phyloP scores from a whole-genome alignment of 2,797 vertebrate genomes.

The Taenioides sp. region DNA sequence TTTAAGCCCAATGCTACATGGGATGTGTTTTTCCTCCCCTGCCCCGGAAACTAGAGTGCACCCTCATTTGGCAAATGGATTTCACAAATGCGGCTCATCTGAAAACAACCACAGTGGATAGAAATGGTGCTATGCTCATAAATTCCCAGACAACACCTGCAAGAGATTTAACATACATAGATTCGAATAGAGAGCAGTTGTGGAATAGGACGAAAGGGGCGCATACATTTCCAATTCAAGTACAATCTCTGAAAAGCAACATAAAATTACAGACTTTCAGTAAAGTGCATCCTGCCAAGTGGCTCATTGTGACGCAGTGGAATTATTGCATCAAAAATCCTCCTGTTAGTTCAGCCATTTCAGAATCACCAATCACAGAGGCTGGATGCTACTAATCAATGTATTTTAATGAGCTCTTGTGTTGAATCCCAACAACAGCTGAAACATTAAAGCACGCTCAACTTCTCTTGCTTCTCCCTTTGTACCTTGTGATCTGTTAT shows the following conservation, averaged over 20 bases:
- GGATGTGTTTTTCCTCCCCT: conserved; percentile 48
- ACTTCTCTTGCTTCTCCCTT: conserved; percentile 65
- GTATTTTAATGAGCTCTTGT: conserved; percentile 67
- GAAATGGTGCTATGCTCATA: conserved; percentile 52
- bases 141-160: conserved; percentile 65
- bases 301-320: conserved; percentile 53
- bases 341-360: conserved; percentile 53
- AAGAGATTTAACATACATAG: conserved; percentile 52
- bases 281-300: conserved; percentile 60
- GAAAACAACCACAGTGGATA: conserved; percentile 47
- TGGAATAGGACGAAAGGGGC: conserved; percentile 50
- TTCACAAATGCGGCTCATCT: conserved; percentile 53
- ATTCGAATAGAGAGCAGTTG: conserved; percentile 10
- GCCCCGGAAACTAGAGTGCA: conserved; percentile 21
- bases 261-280: conserved; percentile 68
- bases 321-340: conserved; percentile 57
- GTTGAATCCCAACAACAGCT: conserved; percentile 64
- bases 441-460: conserved; percentile 65
- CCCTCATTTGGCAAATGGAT: conserved; percentile 64
- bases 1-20: conserved; percentile 39
- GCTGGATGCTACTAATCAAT: conserved; percentile 67
- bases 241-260: conserved; percentile 53
- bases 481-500: conserved; percentile 74
- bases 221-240: conserved; percentile 66
- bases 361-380: conserved; percentile 69